Conservation (phyloP, 2,113 vertebrate species). For the Mola mola region DNA sequence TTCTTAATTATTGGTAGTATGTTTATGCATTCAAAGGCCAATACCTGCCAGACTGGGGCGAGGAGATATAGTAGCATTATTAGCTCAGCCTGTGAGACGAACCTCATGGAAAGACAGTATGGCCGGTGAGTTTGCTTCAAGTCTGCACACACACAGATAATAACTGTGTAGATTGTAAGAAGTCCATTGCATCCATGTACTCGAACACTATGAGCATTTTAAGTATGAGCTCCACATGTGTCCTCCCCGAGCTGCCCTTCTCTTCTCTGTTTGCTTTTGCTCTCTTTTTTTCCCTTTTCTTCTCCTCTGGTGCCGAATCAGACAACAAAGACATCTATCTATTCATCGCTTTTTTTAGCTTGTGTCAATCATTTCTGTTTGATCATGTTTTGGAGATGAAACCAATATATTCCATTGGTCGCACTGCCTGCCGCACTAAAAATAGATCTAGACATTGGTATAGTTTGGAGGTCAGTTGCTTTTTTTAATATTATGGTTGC, state of each 20-base stretch:
- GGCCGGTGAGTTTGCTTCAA: slow-evolving; percentile 6
- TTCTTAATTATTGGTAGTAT: too few relatives aligned
- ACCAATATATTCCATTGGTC: background rate
- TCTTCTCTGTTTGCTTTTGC: slow-evolving; percentile 23
- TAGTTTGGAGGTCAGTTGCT: too few relatives aligned
- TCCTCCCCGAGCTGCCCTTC: slow-evolving; percentile 20
- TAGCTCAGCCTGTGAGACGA: background rate
- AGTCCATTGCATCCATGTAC: background rate
- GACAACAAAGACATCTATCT: background rate
- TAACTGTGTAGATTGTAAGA: too few relatives aligned
- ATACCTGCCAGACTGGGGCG: slow-evolving; percentile 13
- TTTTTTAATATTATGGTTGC: too few relatives aligned
- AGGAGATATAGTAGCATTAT: slow-evolving; percentile 11
- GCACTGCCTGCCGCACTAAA: too few relatives aligned
- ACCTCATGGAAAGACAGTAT: background rate
- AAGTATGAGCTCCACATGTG: too few relatives aligned
- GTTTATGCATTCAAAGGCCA: too few relatives aligned
- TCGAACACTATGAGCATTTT: too few relatives aligned
- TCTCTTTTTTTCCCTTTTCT: background rate
- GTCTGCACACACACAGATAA: slow-evolving; percentile 10
- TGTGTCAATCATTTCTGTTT: background rate
- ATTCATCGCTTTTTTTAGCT: slow-evolving; percentile 2
- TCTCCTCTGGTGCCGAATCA: background rate
- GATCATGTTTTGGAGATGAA: background rate
- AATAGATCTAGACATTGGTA: too few relatives aligned